Percentiles rank a stretch among this genome's conserved stretches.
phyloP scores from a whole-genome alignment of 2,113 vertebrate species.

The Pogona vitticeps region DNA sequence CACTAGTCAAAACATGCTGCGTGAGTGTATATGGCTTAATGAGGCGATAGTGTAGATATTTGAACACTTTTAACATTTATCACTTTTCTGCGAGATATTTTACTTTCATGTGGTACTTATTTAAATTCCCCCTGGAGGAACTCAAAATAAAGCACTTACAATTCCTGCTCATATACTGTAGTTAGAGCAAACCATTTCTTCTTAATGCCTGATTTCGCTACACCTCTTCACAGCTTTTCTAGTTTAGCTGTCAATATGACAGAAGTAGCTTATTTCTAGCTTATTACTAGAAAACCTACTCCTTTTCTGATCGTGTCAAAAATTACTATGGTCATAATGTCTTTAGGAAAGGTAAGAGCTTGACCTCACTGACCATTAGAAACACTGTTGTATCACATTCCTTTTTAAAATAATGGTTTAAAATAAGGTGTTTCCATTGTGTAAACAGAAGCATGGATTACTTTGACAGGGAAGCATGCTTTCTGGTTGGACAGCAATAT shows the following conservation, averaged over 20 bases:
- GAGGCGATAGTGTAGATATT: not conserved
- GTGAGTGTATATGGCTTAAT: not conserved
- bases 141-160: not conserved
- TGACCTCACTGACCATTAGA: too few relatives aligned
- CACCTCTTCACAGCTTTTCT: not conserved
- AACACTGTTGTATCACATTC: too few relatives aligned
- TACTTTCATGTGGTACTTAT: conserved; percentile 1
- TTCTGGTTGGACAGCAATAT: too few relatives aligned
- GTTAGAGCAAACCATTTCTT: conserved; percentile 15
- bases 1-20: conserved; percentile 17
- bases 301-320: not conserved
- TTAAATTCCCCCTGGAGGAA: conserved; percentile 14
- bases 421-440: too few relatives aligned
- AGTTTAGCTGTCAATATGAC: conserved; percentile 15
- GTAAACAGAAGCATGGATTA: too few relatives aligned
- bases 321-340: not conserved
- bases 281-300: conserved; percentile 14
- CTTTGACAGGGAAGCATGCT: too few relatives aligned
- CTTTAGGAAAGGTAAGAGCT: not conserved
- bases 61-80: conserved; percentile 18
- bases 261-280: conserved; percentile 3
- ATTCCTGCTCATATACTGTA: not conserved
- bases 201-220: conserved; percentile 8
- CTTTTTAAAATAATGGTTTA: too few relatives aligned
- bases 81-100: not conserved